These are phyloP conservation scores for Galagoides demidoff DNA, from an alignment of 2,797 vertebrate genomes.

Conservation along the genomic window DNA sequence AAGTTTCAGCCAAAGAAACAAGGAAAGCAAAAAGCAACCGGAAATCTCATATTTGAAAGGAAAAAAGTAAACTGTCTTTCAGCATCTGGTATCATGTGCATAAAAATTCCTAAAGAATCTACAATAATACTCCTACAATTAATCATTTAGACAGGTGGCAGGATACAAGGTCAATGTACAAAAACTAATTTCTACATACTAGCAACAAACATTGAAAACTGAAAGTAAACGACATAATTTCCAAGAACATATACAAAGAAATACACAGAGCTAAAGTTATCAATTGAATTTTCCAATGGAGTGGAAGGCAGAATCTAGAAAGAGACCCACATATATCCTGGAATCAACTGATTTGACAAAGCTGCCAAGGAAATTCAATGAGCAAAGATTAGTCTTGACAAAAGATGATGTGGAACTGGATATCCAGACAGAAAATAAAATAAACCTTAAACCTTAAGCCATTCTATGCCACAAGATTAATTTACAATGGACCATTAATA, in stretches of 20 bases:
- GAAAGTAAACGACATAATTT: background rate
- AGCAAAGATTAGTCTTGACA: background rate
- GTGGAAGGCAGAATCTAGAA: background rate
- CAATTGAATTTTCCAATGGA: background rate
- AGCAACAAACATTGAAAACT: background rate
- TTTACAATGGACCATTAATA: background rate
- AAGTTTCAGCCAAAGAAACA: background rate
- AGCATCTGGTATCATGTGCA: background rate
- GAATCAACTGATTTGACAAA: background rate
- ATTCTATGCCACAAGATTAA: conserved; percentile 5
- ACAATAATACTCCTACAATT: background rate
- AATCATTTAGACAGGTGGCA: background rate
- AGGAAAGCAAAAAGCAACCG: background rate
- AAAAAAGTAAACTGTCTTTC: conserved; percentile 2
- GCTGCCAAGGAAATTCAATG: background rate
- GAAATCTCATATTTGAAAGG: background rate
- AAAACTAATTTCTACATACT: conserved; percentile 6
- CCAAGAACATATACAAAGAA: background rate
- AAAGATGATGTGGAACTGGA: background rate
- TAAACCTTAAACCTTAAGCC: background rate
- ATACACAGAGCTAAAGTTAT: background rate
- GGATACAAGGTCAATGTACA: background rate
- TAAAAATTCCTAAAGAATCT: conserved; percentile 27
- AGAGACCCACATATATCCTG: background rate
- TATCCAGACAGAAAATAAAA: background rate